Percentiles rank a stretch among this genome's conserved stretches.
Conservation (phyloP, 2,113 vertebrate species). For the Chionis minor region DNA sequence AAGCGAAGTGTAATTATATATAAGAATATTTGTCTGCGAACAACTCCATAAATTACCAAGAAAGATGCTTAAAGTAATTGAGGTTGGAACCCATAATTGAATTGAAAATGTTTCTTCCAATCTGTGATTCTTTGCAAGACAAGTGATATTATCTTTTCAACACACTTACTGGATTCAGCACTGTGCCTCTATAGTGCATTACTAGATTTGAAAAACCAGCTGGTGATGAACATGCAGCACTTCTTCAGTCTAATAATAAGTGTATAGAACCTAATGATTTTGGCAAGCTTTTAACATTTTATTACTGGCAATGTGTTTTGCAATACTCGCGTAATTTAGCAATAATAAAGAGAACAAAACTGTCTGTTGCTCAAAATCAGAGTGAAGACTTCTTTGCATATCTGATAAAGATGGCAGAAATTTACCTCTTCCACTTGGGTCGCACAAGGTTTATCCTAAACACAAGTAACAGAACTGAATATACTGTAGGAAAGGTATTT, state of each 20-base stretch:
- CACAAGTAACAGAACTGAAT: background rate
- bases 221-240: conserved; percentile 36
- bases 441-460: background rate
- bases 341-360: conserved; percentile 23
- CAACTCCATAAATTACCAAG: conserved; percentile 21
- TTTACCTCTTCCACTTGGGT: background rate
- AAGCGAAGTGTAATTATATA: conserved; percentile 37
- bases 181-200: background rate
- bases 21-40: conserved; percentile 3
- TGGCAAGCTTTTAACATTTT: conserved; percentile 38
- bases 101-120: background rate
- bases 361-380: background rate
- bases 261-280: conserved; percentile 34
- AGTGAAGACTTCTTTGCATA: background rate
- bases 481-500: background rate
- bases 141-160: background rate
- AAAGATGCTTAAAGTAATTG: conserved; percentile 30
- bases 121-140: conserved; percentile 31
- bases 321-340: background rate
- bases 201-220: conserved; percentile 34
- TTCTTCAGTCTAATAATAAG: conserved; percentile 36
- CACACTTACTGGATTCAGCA: background rate
- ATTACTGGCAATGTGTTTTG: background rate
- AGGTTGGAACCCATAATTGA: conserved; percentile 37
- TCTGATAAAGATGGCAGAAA: background rate